Evolutionary conservation across 35 echinoderm and acorn worm genomes (phyloP), one percentile per base, ranked within the genome.

Genomic region (Amphiura filiformis): DNA sequence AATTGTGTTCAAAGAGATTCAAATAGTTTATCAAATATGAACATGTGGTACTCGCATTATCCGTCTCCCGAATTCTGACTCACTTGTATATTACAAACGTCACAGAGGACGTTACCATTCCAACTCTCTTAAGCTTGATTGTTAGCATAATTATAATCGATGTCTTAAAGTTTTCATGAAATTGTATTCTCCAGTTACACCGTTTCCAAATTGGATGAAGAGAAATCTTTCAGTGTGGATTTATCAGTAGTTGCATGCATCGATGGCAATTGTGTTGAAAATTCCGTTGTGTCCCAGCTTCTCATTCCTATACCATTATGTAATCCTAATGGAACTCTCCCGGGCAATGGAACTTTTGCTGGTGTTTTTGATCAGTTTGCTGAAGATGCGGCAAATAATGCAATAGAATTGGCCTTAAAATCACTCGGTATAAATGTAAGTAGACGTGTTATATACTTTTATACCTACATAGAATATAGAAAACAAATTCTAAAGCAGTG

Each of bases 291-390:
- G 0, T 56, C 44, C 17, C 28, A 34, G 56, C 35, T 56, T 13
- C 49, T 57, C 1, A 31, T 84, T 57, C 82, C 82, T 34, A 84
- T 84, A 5, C 82, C 82, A 26, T 57, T 84, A 20, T 84, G 82
- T 34, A 82, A 82, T 38, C 42, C 80, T 4, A 84, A 84, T 61
- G 82, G 31, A 17, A 56, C 41, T 0, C 44, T 84, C 13, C 42
- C 42, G 13, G 82, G 31, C 9, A 32, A 57, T 56, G 82, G 56
- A 36, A 84, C 82, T 4, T 33, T 82, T 18, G 34, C 34, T 4
- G 80, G 22, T 26, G 37, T 20, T 9, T 33, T 84, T 32, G 82
- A 84, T 0, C 30, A 32, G 0, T 84, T 84, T 20, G 82, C 26
- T 1, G 44, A 20, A 13, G 31, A 65, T 36, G 49, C 57, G 26